phyloP scores from a whole-genome alignment of 2,797 vertebrate genomes.

The Schizopygopsis pylzovi region DNA sequence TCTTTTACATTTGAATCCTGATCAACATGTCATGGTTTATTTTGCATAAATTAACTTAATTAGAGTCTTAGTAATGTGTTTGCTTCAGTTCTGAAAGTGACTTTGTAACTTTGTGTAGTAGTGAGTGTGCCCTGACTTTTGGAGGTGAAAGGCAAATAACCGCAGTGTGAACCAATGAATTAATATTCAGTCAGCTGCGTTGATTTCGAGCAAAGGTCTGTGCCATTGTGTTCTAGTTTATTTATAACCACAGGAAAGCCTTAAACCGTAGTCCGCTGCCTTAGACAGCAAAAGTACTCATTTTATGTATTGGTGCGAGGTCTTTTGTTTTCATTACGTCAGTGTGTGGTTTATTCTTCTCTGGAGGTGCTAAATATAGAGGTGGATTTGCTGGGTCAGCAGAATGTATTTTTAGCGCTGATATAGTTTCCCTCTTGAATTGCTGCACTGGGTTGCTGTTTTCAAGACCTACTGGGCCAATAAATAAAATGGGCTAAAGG shows the following conservation, averaged over 20 bases:
- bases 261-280: conserved; percentile 18
- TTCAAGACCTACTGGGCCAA: conserved; percentile 11
- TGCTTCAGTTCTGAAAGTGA: conserved; percentile 23
- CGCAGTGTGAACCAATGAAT: conserved; percentile 43
- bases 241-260: conserved; percentile 30
- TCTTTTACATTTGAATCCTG: neutral
- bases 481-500: conserved; percentile 43
- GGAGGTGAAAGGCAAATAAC: conserved; percentile 36
- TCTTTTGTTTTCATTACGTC: conserved; percentile 35
- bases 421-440: conserved; percentile 36
- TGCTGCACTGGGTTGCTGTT: conserved; percentile 34
- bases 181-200: conserved; percentile 15
- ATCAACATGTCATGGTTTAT: neutral
- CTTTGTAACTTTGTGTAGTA: conserved; percentile 37
- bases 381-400: conserved; percentile 36
- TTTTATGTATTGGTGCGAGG: neutral
- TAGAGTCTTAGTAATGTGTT: neutral
- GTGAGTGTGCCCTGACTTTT: neutral
- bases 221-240: neutral
- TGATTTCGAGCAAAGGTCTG: conserved; percentile 7
- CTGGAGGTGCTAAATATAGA: conserved; percentile 48
- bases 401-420: conserved; percentile 53
- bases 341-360: conserved; percentile 17
- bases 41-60: neutral
- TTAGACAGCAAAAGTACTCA: neutral